These are phyloP conservation scores for Diarsia dahlii DNA, from an alignment of 2,888 invertebrate species.

Conservation along the genomic window DNA sequence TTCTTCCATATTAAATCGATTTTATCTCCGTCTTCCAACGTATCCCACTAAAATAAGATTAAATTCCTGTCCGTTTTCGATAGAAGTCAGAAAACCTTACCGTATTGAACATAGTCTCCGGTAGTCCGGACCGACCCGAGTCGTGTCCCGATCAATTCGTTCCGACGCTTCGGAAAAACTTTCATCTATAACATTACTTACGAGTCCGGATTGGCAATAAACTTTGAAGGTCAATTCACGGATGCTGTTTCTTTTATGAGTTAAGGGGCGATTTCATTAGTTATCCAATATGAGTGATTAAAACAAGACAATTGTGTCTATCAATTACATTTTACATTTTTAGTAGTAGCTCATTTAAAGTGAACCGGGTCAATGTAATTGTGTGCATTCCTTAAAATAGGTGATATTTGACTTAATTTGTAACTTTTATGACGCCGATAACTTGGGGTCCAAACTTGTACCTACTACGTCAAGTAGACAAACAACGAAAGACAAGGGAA, in stretches of 20 bases:
- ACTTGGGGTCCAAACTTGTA: no score
- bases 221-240: slow-evolving; percentile 42
- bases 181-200: slow-evolving; percentile 41
- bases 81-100: not conserved
- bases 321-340: no score
- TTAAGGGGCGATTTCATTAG: slow-evolving; percentile 3
- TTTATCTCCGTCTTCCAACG: no score
- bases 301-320: no score
- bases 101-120: slow-evolving; percentile 5
- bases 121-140: not conserved
- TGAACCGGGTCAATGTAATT: no score
- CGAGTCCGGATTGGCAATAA: slow-evolving; percentile 38
- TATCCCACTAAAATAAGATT: not conserved
- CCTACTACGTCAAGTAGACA: no score
- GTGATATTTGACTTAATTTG: no score
- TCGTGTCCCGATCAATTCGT: slow-evolving; percentile 44
- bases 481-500: no score
- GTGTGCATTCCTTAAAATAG: no score
- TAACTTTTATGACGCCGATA: no score
- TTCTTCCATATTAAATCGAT: not conserved
- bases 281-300: no score
- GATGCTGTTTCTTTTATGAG: slow-evolving; percentile 28
- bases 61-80: slow-evolving; percentile 11
- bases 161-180: slow-evolving; percentile 41
- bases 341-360: no score